Conservation (phyloP, 1,140 invertebrate species). For the Ladona fulva region DNA sequence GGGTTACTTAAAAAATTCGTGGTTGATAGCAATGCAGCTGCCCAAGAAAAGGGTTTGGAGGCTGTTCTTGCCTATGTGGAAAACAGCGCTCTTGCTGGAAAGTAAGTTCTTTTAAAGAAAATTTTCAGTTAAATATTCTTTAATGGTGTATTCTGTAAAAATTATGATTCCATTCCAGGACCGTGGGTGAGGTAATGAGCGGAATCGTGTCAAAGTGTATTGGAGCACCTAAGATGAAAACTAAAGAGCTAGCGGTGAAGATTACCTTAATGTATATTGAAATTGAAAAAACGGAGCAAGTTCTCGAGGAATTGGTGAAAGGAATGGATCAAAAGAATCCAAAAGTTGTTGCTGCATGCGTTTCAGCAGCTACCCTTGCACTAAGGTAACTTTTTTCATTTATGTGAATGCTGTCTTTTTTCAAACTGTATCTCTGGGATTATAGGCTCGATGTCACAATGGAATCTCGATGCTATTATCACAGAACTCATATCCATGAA, state of each 20-base stretch:
- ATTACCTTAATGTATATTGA: conserved; percentile 90
- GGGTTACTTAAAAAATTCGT: conserved; percentile 95
- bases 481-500: no score
- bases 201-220: conserved; percentile 89
- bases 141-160: not conserved
- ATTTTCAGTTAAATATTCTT: not conserved
- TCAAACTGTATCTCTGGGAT: no score
- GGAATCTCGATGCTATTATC: no score
- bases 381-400: conserved; percentile 44
- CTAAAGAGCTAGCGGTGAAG: conserved; percentile 81
- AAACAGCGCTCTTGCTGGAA: conserved; percentile 73
- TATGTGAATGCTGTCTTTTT: not conserved
- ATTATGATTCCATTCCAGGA: conserved; percentile 46
- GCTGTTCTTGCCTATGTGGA: conserved; percentile 82
- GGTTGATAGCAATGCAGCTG: conserved; percentile 85
- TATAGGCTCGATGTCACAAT: no score
- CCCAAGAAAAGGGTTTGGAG: conserved; percentile 93
- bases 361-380: conserved; percentile 62
- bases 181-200: conserved; percentile 77
- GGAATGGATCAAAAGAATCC: conserved; percentile 93
- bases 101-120: conserved; percentile 39
- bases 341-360: conserved; percentile 81
- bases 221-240: conserved; percentile 81
- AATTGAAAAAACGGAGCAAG: conserved; percentile 88
- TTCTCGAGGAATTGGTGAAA: conserved; percentile 85